Base-by-base conservation (phyloP, 2,888 invertebrate species). In the Hybos culiciformis region DNA sequence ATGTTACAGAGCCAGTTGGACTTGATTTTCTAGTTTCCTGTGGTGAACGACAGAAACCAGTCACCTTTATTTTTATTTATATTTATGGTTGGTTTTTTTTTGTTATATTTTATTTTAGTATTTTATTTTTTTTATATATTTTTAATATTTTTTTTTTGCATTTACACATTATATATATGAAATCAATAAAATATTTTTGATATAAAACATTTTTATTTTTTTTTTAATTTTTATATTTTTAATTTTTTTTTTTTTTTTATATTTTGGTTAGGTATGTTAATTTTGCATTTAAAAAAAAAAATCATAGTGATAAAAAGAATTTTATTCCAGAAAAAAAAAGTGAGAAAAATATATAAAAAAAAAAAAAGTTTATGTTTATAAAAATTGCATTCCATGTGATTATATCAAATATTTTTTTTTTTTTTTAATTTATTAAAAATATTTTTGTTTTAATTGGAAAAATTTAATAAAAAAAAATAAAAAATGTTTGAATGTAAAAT, bases 31-130 rank as follows among this genome's bases (percentile, higher is more conserved):
- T 74, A 36, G 85, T 84, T 70, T 88, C 87, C 50, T 82, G 81
- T 46, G 88, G 88, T 47, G 88, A 88, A 56, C 90, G 81, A 66
- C 90, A 90, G 74, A 90, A 90, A 33, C 90, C 90, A 48, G 92
- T 93, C 63, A 94, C 92, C 70, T 84, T 42, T 11, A 40, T 32
- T 32, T 17, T 32, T 17, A 32, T 17, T 17, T 32, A n/a, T n/a
- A n/a, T 17, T 32, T 32, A 8, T 9, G 17, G 32, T 17, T 32
- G 17, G 17, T n/a, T n/a, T n/a, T n/a, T 41, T 20, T 29, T 11
- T 15, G 14, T 32, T 38, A 39, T 21, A 24, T 32, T 14, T 39
- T 29, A 23, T 26, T 43, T 21, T 26, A 24, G 37, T 14, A 21
- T 37, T 31, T 32, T 19, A 31, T 41, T n/a, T 21, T 20, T 19